Evolutionary conservation across 2,888 invertebrate species (phyloP).

Genomic region (Hofmannophila pseudospretella): DNA sequence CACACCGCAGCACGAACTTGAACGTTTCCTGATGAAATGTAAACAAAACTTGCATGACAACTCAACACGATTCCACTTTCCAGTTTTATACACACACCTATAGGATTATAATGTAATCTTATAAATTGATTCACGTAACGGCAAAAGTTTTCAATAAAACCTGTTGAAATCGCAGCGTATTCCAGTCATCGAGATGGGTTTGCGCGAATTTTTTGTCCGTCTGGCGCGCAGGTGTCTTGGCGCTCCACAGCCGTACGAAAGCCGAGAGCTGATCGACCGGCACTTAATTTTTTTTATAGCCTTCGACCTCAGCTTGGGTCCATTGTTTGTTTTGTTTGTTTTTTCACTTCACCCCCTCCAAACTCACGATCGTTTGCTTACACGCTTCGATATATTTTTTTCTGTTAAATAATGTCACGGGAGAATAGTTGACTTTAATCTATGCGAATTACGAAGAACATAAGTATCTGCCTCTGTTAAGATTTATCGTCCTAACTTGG

Average conservation of each 20-base stretch:
- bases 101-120: too few species aligned
- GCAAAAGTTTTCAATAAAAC: constrained; percentile 37
- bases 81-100: too few species aligned
- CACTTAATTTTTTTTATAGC: constrained; percentile 45
- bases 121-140: too few species aligned
- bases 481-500: background rate
- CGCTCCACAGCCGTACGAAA: constrained; percentile 25
- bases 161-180: constrained; percentile 28
- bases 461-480: too few species aligned
- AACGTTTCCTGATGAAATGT: too few species aligned
- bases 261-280: constrained; percentile 30
- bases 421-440: too few species aligned
- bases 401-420: too few species aligned
- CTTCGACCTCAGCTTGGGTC: constrained; percentile 42
- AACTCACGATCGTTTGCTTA: constrained; percentile 17
- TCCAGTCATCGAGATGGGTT: constrained; percentile 8
- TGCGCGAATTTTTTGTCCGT: constrained; percentile 59
- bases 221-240: constrained; percentile 63
- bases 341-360: constrained; percentile 38
- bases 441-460: too few species aligned
- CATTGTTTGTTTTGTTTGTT: constrained; percentile 49
- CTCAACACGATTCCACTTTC: too few species aligned
- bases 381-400: background rate
- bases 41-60: too few species aligned
- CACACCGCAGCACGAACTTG: too few species aligned